Evolutionary conservation across 2,888 invertebrate species (phyloP).

Genomic region (Sepioteuthis lessoniana): DNA sequence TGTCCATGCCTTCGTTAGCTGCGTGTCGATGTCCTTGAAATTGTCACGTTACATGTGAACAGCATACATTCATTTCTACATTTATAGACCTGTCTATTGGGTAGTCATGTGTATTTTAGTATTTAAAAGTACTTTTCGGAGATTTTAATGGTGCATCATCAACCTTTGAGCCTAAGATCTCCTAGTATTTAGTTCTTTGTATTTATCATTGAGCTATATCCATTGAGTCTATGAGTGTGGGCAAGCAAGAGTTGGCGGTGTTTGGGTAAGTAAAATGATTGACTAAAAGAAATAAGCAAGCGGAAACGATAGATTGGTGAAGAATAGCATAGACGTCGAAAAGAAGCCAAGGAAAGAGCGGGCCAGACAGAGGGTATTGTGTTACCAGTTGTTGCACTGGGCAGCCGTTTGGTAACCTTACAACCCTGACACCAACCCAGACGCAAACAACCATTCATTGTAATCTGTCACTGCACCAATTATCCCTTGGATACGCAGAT

Average conservation of each 20-base stretch:
- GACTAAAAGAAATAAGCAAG: conserved; percentile 33
- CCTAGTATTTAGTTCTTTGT: not conserved
- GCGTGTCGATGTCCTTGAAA: too few relatives aligned
- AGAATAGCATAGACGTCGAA: not conserved
- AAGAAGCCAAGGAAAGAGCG: not conserved
- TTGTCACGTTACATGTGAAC: too few relatives aligned
- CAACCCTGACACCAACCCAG: not conserved
- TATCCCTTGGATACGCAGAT: conserved; percentile 4
- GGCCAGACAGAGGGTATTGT: not conserved
- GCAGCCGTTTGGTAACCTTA: not conserved
- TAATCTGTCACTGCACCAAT: not conserved
- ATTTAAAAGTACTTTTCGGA: too few relatives aligned
- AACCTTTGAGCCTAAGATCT: too few relatives aligned
- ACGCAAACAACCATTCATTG: not conserved
- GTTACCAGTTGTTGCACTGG: conserved; percentile 8
- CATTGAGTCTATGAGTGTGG: not conserved
- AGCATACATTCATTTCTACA: too few relatives aligned
- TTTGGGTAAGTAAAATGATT: not conserved
- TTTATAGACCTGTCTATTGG: too few relatives aligned
- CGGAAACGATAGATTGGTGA: not conserved
- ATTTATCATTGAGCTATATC: not conserved
- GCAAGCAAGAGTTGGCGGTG: not conserved
- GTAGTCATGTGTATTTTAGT: too few relatives aligned
- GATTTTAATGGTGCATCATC: too few relatives aligned
- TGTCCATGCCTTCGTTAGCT: too few relatives aligned